phyloP scores from a whole-genome alignment of 2,113 vertebrate genomes.

The Albula goreensis region DNA sequence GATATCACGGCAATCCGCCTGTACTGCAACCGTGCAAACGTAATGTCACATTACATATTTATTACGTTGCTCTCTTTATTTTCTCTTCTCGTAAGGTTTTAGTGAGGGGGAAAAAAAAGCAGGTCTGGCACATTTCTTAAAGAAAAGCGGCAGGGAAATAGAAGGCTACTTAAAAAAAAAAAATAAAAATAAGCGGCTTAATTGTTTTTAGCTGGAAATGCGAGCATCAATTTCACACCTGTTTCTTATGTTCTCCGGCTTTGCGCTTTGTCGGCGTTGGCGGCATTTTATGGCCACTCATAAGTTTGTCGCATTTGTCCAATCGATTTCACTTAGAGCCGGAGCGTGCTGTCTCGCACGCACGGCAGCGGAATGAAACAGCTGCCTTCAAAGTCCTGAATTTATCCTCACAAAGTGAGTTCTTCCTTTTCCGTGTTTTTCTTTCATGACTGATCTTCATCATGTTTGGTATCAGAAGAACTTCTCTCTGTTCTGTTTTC shows the following conservation, averaged over 20 bases:
- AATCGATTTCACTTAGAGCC: not conserved
- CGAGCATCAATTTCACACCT: not conserved
- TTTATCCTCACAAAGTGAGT: not conserved
- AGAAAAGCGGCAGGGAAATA: not conserved
- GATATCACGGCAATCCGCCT: not conserved
- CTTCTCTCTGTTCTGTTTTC: not conserved
- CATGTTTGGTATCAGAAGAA: not conserved
- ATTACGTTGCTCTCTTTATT: not conserved
- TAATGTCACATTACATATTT: not conserved
- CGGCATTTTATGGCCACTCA: not conserved
- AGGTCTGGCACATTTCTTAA: not conserved
- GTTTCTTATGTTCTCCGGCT: slow-evolving; percentile 39
- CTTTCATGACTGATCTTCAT: too few relatives aligned
- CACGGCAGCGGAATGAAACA: too few relatives aligned
- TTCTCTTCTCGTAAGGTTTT: not conserved
- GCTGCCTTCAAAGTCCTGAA: not conserved
- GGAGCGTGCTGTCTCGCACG: not conserved
- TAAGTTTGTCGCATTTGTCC: not conserved
- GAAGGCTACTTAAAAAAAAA: not conserved
- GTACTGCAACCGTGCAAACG: not conserved
- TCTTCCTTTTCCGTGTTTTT: too few relatives aligned
- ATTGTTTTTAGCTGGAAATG: not conserved
- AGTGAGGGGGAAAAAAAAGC: not conserved
- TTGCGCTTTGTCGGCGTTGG: not conserved
- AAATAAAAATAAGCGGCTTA: not conserved